Conservation (phyloP, 1,140 invertebrate genomes). For the Drosophila orena region DNA sequence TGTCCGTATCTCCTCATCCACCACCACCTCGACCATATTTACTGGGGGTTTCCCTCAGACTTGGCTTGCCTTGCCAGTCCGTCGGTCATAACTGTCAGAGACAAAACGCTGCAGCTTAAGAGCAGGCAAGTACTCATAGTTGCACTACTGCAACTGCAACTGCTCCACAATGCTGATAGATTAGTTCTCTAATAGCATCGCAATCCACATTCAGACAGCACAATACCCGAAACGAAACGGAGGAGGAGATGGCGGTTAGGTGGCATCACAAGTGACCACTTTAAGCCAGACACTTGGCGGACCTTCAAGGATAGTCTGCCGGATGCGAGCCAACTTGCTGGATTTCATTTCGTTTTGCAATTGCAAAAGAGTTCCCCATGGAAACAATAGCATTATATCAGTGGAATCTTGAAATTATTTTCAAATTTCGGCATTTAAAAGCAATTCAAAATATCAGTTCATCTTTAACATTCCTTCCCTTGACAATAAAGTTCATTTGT, state of each 20-base stretch:
- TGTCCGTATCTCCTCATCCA: not conserved
- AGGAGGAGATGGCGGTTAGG: constrained; percentile 1
- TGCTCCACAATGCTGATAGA: constrained; percentile 58
- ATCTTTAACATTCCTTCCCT: not conserved
- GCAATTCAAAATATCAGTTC: not conserved
- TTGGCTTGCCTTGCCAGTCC: constrained; percentile 11
- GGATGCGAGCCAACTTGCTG: not conserved
- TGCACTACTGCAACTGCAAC: constrained; percentile 18
- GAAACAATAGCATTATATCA: too few species aligned
- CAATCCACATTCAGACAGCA: constrained; percentile 22
- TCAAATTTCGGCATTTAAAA: too few species aligned
- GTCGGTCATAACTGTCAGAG: constrained; percentile 68
- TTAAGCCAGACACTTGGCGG: constrained; percentile 30
- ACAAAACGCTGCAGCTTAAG: constrained; percentile 32
- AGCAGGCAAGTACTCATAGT: constrained; percentile 7
- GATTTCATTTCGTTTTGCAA: too few species aligned
- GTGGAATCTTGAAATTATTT: too few species aligned
- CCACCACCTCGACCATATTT: not conserved
- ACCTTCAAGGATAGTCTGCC: not conserved
- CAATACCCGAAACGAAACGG: constrained; percentile 1
- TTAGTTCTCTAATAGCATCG: constrained; percentile 56
- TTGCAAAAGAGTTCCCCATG: too few species aligned
- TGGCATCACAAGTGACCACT: constrained; percentile 43
- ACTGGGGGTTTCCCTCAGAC: constrained; percentile 8
- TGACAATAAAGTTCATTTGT: not conserved